Evolutionary conservation across 1,140 invertebrate species (phyloP).

Genomic region (Drosophila truncata): DNA sequence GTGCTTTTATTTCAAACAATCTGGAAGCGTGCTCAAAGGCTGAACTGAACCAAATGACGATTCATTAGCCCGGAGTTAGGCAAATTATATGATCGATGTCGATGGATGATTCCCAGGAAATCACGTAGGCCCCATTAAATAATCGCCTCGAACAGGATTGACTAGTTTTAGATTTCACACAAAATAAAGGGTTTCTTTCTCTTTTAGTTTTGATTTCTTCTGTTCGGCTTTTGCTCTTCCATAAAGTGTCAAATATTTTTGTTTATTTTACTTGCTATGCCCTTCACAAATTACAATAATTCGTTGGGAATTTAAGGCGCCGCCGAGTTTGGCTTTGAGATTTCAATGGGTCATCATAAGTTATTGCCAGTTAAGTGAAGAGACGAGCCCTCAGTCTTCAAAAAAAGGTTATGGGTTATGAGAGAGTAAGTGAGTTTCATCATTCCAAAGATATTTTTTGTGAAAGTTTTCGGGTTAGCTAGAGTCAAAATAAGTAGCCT

Average conservation of each 20-base stretch:
- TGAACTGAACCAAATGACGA: constrained; percentile 31
- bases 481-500: not conserved
- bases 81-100: constrained; percentile 78
- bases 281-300: constrained; percentile 72
- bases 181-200: constrained; percentile 21
- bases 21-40: constrained; percentile 53
- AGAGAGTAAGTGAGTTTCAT: constrained; percentile 23
- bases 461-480: constrained; percentile 15
- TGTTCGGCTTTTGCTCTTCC: constrained; percentile 12
- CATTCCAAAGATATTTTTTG: not conserved
- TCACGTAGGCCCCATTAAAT: constrained; percentile 61
- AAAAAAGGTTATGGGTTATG: constrained; percentile 43
- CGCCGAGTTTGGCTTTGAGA: constrained; percentile 12
- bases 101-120: constrained; percentile 53
- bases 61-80: constrained; percentile 65
- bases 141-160: constrained; percentile 62
- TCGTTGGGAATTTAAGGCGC: constrained; percentile 45
- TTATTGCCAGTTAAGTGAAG: constrained; percentile 26
- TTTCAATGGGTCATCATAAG: constrained; percentile 23
- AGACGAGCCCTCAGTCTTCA: constrained; percentile 20
- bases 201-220: constrained; percentile 6
- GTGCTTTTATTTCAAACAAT: constrained; percentile 9
- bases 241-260: constrained; percentile 77
- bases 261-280: constrained; percentile 53
- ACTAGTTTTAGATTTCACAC: constrained; percentile 68